Evolutionary conservation across 2,888 invertebrate genomes (phyloP).

Genomic region (Myopa tessellatipennis): DNA sequence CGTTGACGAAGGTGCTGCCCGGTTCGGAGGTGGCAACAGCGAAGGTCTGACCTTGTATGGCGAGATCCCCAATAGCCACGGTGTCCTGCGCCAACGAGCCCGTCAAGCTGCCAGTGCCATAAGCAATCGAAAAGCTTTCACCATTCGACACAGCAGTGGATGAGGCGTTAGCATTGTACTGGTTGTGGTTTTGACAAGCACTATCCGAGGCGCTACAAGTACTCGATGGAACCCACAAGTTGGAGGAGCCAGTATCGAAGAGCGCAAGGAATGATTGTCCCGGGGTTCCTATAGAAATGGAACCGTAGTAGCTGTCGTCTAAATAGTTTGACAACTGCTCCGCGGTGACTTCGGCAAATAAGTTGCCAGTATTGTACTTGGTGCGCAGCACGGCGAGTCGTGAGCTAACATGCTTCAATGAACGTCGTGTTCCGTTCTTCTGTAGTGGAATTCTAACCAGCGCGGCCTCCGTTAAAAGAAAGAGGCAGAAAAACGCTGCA

Average conservation of each 20-base stretch:
- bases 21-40: constrained; percentile 95
- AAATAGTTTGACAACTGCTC: neutral
- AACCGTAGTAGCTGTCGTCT: constrained; percentile 87
- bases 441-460: constrained; percentile 1
- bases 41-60: constrained; percentile 85
- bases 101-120: constrained; percentile 92
- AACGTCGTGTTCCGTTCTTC: neutral
- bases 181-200: constrained; percentile 94
- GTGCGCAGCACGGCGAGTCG: constrained; percentile 45
- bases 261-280: constrained; percentile 92
- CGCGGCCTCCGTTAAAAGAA: neutral
- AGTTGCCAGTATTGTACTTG: constrained; percentile 43
- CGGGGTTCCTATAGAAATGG: constrained; percentile 89
- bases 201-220: constrained; percentile 90
- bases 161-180: constrained; percentile 90
- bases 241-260: constrained; percentile 92
- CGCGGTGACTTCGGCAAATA: neutral
- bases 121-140: constrained; percentile 88
- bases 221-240: constrained; percentile 98
- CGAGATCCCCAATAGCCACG: constrained; percentile 77
- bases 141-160: constrained; percentile 86
- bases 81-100: constrained; percentile 93
- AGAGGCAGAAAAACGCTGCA: too few species aligned
- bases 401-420: constrained; percentile 40
- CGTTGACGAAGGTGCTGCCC: constrained; percentile 91